A percentile compares a stretch with the other conserved stretches of the same genome.
Evolutionary conservation across 2,888 invertebrate genomes (phyloP).

Genomic region (Octonoba sinensis): DNA sequence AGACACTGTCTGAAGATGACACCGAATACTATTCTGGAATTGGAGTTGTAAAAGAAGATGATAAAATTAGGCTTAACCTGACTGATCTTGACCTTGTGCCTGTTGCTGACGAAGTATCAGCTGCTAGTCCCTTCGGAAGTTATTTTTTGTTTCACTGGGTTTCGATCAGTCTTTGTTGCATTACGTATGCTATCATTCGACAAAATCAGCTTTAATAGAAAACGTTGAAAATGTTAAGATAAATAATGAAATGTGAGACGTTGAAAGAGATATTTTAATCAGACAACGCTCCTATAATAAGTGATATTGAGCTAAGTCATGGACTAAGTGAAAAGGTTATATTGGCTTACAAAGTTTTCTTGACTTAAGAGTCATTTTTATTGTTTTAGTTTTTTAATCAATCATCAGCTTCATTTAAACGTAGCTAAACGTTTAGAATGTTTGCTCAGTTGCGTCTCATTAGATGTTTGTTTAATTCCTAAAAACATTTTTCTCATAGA

Average conservation of each 20-base stretch:
- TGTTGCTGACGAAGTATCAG: slow-evolving; percentile 42
- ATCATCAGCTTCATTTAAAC: no score
- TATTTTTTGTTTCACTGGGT: background rate
- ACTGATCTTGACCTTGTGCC: slow-evolving; percentile 39
- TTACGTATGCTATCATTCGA: slow-evolving; percentile 9
- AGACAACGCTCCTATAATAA: no score
- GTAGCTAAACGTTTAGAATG: no score
- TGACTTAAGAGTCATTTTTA: no score
- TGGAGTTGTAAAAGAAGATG: slow-evolving; percentile 38
- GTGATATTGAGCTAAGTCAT: no score
- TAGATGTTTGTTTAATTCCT: no score
- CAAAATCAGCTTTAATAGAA: slow-evolving; percentile 27
- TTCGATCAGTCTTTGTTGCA: background rate
- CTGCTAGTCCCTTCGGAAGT: background rate
- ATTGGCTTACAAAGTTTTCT: no score
- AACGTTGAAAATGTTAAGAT: no score
- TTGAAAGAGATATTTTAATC: background rate
- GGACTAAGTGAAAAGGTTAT: no score
- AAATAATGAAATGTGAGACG: background rate
- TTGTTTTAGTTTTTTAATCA: no score
- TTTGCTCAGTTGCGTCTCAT: no score
- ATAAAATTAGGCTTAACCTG: slow-evolving; percentile 23
- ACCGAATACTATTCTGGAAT: slow-evolving; percentile 38
- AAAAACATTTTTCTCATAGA: no score
- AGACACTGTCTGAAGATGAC: slow-evolving; percentile 8